Percentiles rank a stretch among this genome's conserved stretches.
These are phyloP conservation scores for Drepana arcuata DNA, from an alignment of 1,140 invertebrate species.

Conservation along the genomic window DNA sequence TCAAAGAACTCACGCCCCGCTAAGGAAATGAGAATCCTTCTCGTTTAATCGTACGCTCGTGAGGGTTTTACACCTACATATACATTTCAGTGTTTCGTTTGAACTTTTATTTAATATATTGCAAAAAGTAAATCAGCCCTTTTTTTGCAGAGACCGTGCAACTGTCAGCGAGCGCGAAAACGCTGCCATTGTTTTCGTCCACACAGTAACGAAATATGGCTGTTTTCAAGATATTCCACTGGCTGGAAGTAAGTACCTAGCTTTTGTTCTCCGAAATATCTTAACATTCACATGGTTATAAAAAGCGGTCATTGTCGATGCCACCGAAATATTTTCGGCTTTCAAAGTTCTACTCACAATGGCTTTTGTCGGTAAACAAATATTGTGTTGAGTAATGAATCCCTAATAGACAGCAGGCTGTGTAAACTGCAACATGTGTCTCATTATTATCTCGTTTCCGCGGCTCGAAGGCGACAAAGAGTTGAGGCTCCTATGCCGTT, in stretches of 20 bases:
- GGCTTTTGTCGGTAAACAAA: slow-evolving; percentile 21
- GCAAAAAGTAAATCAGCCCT: neutral
- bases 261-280: slow-evolving; percentile 23
- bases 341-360: slow-evolving; percentile 22
- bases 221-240: slow-evolving; percentile 98
- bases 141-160: slow-evolving; percentile 82
- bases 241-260: slow-evolving; percentile 88
- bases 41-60: slow-evolving; percentile 31
- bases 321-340: slow-evolving; percentile 17
- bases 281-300: slow-evolving; percentile 19
- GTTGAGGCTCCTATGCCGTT: slow-evolving; percentile 20
- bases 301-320: slow-evolving; percentile 15
- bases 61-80: slow-evolving; percentile 11
- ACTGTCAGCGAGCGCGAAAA: slow-evolving; percentile 88
- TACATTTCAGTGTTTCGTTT: no score
- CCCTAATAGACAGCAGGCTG: slow-evolving; percentile 21
- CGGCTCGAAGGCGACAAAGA: slow-evolving; percentile 17
- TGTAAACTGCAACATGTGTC: slow-evolving; percentile 45
- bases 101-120: no score
- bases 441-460: slow-evolving; percentile 22
- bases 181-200: slow-evolving; percentile 94
- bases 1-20: slow-evolving; percentile 25
- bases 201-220: slow-evolving; percentile 93
- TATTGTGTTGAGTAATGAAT: slow-evolving; percentile 15
- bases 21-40: slow-evolving; percentile 43